Conservation (phyloP, 2,113 vertebrate species). For the Vimba vimba region DNA sequence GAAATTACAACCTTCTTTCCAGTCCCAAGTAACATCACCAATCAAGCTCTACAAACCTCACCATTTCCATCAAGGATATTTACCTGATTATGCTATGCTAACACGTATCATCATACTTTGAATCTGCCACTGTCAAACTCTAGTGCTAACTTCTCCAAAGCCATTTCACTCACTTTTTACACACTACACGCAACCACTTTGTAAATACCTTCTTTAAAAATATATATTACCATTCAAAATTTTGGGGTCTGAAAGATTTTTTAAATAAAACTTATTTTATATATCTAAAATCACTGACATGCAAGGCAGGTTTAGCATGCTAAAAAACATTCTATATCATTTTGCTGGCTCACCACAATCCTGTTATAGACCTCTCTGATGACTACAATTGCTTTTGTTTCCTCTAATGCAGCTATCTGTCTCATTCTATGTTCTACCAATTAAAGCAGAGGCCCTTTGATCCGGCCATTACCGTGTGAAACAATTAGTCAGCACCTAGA, state of each 20-base stretch:
- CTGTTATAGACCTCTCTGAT: not conserved
- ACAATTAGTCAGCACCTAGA: slow-evolving; percentile 72
- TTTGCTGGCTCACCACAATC: not conserved
- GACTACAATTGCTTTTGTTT: slow-evolving; percentile 44
- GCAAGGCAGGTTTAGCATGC: not conserved
- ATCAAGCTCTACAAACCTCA: not conserved
- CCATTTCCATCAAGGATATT: not conserved
- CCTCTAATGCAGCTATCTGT: slow-evolving; percentile 45
- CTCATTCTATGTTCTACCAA: slow-evolving; percentile 44
- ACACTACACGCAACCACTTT: not conserved
- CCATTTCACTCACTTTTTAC: no score
- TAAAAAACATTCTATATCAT: not conserved
- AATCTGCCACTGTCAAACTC: not conserved
- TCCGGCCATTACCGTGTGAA: slow-evolving; percentile 71
- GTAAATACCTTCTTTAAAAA: not conserved
- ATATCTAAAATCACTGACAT: not conserved
- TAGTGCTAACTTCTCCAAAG: not conserved
- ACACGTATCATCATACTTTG: not conserved
- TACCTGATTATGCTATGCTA: not conserved
- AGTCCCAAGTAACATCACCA: slow-evolving; percentile 2
- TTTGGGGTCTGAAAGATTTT: no score
- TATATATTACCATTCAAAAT: not conserved
- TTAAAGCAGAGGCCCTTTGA: slow-evolving; percentile 69
- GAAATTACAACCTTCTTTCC: slow-evolving; percentile 32
- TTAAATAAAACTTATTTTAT: no score